Base-by-base conservation (phyloP, 2,797 vertebrate species). In the Enteromius paludinosus region DNA sequence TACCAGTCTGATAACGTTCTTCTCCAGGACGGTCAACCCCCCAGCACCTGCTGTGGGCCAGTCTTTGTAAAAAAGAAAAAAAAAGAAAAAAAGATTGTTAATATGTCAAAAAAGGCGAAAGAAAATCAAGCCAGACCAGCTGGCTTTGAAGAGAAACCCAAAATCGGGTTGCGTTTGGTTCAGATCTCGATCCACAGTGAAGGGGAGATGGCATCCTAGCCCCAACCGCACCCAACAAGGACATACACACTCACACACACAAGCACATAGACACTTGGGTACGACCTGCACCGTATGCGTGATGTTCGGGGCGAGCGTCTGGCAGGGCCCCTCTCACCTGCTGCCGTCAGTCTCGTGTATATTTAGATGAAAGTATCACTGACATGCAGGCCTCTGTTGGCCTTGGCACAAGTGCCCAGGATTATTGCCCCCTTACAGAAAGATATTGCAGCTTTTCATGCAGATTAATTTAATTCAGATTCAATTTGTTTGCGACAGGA, bases 1-100 rank as follows among this genome's bases (percentile, higher is more conserved):
- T 89, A 96, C 96, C 96, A 94, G 95, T 79, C 84, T 74, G 83
- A 76, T 83, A 38, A 64, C 89, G 89, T 35, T 88, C 95, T 96
- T 96, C 95, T 93, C 95, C 95, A 95, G 94, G 95, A 96, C 96
- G 95, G 90, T 87, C 88, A 86, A 90, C 93, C 95, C 93, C 89
- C 92, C 95, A 96, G 95, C 95, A 96, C 95, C 95, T 95, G 95
- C 95, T 96, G 95, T 92, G 94, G 95, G 93, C 84, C 92, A 91
- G 28, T 91, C 91, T 93, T 92, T 93, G 33, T 91, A 90, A 25
- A 45, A 94, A n/a, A n/a, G n/a, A n/a, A n/a, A 94, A 94, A 91
- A 83, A 14, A 49, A 38, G 1, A 61, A 78, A 85, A 38, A 74
- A 80, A 80, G 45, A 52, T 69, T 18, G 23, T 61, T 83, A 61